Percentiles rank a stretch among this genome's conserved stretches.
These are phyloP conservation scores for Eupithecia pulchellata DNA, from an alignment of 2,888 invertebrate genomes.

Conservation along the genomic window DNA sequence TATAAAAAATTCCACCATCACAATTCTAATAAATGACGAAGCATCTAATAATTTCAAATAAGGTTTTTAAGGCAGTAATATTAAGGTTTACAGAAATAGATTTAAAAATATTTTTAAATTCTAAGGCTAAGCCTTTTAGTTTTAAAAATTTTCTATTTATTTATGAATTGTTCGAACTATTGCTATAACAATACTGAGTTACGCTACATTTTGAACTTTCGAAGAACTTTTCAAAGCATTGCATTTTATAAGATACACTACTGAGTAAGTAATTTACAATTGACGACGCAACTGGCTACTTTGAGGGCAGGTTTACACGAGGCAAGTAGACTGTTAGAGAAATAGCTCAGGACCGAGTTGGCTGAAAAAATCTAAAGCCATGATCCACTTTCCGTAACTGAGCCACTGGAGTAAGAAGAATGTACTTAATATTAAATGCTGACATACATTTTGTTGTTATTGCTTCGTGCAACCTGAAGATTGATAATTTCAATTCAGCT, in stretches of 20 bases:
- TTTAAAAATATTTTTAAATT: constrained; percentile 31
- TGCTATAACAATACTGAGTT: constrained; percentile 30
- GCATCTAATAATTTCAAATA: constrained; percentile 4
- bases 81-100: constrained; percentile 16
- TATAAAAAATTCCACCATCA: background rate
- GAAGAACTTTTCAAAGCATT: constrained; percentile 28
- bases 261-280: constrained; percentile 52
- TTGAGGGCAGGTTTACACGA: constrained; percentile 45
- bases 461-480: constrained; percentile 27
- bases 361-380: background rate
- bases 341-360: background rate
- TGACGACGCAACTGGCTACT: constrained; percentile 59
- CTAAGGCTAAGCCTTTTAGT: constrained; percentile 40
- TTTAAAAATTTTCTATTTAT: constrained; percentile 31
- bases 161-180: constrained; percentile 29
- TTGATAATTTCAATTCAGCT: constrained; percentile 59
- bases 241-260: constrained; percentile 21
- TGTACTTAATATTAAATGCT: background rate
- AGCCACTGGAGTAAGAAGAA: background rate
- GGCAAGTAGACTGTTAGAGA: constrained; percentile 14
- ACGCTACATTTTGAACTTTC: constrained; percentile 38
- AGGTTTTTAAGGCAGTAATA: constrained; percentile 2
- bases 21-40: background rate
- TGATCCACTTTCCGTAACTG: background rate
- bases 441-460: background rate